Evolutionary conservation across 2,888 invertebrate species (phyloP), one percentile per base, ranked within the genome.

Genomic region (Chrysotoxum bicinctum): DNA sequence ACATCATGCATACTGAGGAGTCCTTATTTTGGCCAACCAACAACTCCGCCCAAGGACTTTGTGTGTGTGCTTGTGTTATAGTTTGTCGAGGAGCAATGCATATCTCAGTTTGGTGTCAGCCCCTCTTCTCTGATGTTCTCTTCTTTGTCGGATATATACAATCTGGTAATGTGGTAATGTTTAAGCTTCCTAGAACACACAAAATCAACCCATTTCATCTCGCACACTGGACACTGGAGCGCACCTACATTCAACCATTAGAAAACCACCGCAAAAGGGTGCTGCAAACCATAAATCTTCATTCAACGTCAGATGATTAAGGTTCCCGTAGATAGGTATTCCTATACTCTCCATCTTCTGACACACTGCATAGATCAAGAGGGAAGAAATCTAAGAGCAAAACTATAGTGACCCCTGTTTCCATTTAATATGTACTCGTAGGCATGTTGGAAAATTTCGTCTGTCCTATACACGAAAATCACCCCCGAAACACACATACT

Each of bases 111-210:
- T 37, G 26, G 26, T 26, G 26, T 16, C 32, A 19, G 32, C 32
- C 14, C 40, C 26, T 26, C 16, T 16, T 9, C 12, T 9, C 16
- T 10, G 19, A 26, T 7, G 6, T 14, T 3, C 21, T 66, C 32
- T 32, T 16, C 12, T 48, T 50, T 69, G 37, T 64, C 19, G 62
- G 77, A 77, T 73, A 8, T 56, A 35, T 58, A 58, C 73, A 81
- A 77, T 85, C 80, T 76, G 80, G 76, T 80, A 80, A 80, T 80
- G 84, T 85, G 75, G 84, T 60, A 68, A 76, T 76, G 80, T 76
- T 80, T 50, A 37, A 68, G 75, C 70, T 54, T 79, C n/a, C 10
- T 60, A 43, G 56, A 62, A 76, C 62, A 48, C 48, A 69, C 60
- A 62, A 62, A 43, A 64, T 19, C 62, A 23, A 40, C 14, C 35